phyloP scores from a whole-genome alignment of 2,797 vertebrate genomes.

The Geotrypetes seraphini region DNA sequence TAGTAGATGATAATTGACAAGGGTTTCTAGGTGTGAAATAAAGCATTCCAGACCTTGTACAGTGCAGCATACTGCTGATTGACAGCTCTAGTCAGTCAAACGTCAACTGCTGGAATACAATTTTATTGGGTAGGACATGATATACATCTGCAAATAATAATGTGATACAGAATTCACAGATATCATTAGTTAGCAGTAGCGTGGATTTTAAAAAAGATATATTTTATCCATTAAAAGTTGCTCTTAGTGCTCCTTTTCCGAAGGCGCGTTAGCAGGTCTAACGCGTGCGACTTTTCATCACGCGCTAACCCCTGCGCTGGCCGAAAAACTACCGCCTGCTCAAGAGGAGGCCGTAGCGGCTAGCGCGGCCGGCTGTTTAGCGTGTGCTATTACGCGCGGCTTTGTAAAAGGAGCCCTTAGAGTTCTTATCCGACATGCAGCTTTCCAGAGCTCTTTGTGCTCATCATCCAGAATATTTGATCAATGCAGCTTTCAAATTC shows the following conservation, averaged over 20 bases:
- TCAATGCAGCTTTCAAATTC: conserved; percentile 38
- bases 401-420: too few relatives aligned
- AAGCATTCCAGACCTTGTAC: conserved; percentile 14
- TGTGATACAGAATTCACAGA: conserved; percentile 27
- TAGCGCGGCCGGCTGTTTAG: too few relatives aligned
- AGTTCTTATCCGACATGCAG: too few relatives aligned
- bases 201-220: conserved; percentile 29
- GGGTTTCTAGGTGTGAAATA: conserved; percentile 29
- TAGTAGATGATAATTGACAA: conserved; percentile 25
- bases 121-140: conserved; percentile 28
- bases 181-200: conserved; percentile 40
- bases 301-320: too few relatives aligned
- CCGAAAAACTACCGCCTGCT: too few relatives aligned
- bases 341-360: too few relatives aligned
- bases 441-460: conserved; percentile 28
- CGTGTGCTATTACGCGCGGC: too few relatives aligned
- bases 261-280: too few relatives aligned
- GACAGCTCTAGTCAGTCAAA: conserved; percentile 30
- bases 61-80: conserved; percentile 8
- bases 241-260: too few relatives aligned
- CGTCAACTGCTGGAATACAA: conserved; percentile 27
- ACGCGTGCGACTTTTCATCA: too few relatives aligned
- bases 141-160: conserved; percentile 24
- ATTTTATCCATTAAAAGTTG: conserved; percentile 47
- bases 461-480: conserved; percentile 37